Conservation (phyloP, 2,113 vertebrate genomes). For the Sylvia atricapilla region DNA sequence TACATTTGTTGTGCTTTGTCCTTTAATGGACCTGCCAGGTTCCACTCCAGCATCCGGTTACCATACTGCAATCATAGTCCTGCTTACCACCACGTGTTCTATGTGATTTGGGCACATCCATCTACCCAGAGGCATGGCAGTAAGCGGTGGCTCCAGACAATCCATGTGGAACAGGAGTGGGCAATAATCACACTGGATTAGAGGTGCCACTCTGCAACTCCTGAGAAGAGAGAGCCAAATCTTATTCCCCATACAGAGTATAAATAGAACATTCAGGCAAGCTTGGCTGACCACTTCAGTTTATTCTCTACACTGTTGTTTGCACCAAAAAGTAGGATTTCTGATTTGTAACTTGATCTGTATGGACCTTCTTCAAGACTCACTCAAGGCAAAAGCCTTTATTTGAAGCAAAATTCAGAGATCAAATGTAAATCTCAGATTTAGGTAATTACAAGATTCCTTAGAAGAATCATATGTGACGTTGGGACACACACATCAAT, state of each 20-base stretch:
- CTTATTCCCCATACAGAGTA: neutral
- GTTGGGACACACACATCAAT: neutral
- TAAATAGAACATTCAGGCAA: neutral
- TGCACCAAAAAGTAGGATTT: slow-evolving; percentile 11
- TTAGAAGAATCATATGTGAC: neutral
- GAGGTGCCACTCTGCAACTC: slow-evolving; percentile 94
- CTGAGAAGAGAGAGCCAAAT: slow-evolving; percentile 62
- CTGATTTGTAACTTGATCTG: neutral
- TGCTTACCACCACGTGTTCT: slow-evolving; percentile 91
- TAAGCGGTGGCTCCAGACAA: slow-evolving; percentile 96
- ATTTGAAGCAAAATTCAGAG: neutral
- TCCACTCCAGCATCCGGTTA: slow-evolving; percentile 49
- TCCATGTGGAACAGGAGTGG: slow-evolving; percentile 98
- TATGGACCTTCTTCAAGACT: neutral
- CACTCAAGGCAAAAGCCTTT: neutral
- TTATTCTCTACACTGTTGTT: neutral
- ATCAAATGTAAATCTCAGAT: neutral
- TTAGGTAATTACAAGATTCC: neutral
- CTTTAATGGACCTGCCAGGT: slow-evolving; percentile 58
- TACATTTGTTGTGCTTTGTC: slow-evolving; percentile 51
- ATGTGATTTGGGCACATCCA: slow-evolving; percentile 99
- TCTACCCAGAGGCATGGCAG: slow-evolving; percentile 93
- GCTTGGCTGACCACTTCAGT: neutral
- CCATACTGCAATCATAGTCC: slow-evolving; percentile 8
- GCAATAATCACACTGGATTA: slow-evolving; percentile 98